phyloP scores from a whole-genome alignment of 92 coral and sea anemone genomes.

The Zoanthus sansibaricus region DNA sequence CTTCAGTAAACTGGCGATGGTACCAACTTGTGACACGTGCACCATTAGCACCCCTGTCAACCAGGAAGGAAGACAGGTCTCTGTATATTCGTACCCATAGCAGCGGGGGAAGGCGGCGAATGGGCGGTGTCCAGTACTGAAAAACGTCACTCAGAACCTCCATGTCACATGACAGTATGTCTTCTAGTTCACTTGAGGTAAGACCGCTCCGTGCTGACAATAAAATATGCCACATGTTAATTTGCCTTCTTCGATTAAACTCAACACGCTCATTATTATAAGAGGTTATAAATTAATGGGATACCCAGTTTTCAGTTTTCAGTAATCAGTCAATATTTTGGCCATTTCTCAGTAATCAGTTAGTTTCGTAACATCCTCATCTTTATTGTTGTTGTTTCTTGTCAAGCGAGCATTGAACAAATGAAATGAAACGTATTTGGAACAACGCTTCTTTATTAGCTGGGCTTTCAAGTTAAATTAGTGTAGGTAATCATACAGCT shows the following conservation, averaged over 20 bases:
- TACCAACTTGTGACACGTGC: constrained; percentile 84
- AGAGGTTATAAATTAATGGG: not conserved
- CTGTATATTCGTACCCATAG: constrained; percentile 87
- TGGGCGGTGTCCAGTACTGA: constrained; percentile 95
- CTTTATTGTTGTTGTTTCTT: no score
- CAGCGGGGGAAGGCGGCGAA: constrained; percentile 88
- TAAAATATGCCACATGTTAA: not conserved
- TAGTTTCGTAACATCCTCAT: no score
- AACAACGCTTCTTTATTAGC: no score
- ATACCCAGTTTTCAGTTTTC: no score
- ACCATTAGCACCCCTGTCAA: constrained; percentile 83
- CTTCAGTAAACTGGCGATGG: constrained; percentile 86
- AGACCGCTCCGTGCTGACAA: constrained; percentile 72
- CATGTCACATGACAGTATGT: constrained; percentile 80
- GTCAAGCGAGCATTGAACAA: no score
- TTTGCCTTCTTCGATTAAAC: not conserved
- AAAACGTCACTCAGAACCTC: constrained; percentile 83
- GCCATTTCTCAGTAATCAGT: no score
- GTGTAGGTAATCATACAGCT: no score
- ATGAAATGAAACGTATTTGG: no score
- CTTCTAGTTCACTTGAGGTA: constrained; percentile 82
- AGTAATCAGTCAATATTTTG: no score
- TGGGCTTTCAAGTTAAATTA: no score
- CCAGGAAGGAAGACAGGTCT: constrained; percentile 83
- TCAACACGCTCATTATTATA: no score